Evolutionary conservation across 2,797 vertebrate genomes (phyloP).

Genomic region (Phoxinus dragarum): DNA sequence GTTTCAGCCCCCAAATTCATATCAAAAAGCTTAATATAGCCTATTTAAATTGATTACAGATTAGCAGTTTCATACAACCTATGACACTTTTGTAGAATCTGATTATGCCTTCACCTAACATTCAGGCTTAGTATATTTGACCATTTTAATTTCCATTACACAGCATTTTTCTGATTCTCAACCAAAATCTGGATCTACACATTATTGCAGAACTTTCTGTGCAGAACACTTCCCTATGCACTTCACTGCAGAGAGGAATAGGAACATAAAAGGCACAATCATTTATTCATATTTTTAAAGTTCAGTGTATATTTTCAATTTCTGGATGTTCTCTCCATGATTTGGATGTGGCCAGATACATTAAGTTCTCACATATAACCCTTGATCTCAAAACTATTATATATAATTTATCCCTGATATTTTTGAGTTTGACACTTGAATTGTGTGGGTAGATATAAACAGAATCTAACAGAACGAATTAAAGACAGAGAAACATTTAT

Average conservation of each 20-base stretch:
- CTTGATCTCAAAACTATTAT: conserved; percentile 13
- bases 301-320: not conserved
- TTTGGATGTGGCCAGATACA: not conserved
- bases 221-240: not conserved
- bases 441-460: conserved; percentile 4
- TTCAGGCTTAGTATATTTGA: not conserved
- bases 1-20: not conserved
- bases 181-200: not conserved
- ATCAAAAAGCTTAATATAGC: not conserved
- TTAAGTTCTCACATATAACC: not conserved
- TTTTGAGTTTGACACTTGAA: conserved; percentile 4
- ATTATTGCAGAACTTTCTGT: not conserved
- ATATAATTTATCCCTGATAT: conserved; percentile 32
- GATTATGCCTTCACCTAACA: not conserved
- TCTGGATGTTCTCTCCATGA: not conserved
- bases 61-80: not conserved
- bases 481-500: not conserved
- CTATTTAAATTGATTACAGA: not conserved
- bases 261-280: not conserved
- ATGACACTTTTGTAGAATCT: not conserved
- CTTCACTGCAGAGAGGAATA: not conserved
- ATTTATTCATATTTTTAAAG: not conserved
- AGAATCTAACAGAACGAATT: conserved; percentile 26
- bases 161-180: not conserved
- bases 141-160: not conserved